Percentiles rank a stretch among this genome's conserved stretches.
These are phyloP conservation scores for Sycobia sp. DNA, from an alignment of 1,140 invertebrate genomes.

Conservation along the genomic window DNA sequence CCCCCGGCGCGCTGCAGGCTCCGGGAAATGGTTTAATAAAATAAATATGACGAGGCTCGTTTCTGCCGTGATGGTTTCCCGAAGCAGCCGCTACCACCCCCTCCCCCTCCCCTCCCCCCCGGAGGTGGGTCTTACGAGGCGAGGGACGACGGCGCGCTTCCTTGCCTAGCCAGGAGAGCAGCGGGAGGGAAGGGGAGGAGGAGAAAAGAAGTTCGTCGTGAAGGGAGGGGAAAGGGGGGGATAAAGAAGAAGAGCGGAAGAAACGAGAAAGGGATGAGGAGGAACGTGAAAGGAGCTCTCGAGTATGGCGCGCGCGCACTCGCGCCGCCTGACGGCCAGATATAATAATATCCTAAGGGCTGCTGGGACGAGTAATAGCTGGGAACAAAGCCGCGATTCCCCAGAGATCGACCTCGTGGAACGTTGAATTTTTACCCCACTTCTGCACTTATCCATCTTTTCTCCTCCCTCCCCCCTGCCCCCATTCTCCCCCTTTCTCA, in stretches of 20 bases:
- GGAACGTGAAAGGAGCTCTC: conserved; percentile 14
- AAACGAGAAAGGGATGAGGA: conserved; percentile 16
- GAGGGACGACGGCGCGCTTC: conserved; percentile 6
- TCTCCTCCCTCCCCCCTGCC: background rate
- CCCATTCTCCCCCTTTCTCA: background rate
- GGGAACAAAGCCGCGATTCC: conserved; percentile 61
- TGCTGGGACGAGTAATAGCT: conserved; percentile 60
- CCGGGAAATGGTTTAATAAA: conserved; percentile 60
- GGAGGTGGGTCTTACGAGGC: conserved; percentile 19
- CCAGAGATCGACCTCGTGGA: conserved; percentile 49
- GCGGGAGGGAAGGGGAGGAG: conserved; percentile 11
- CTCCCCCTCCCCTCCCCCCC: no score
- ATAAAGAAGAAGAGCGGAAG: background rate
- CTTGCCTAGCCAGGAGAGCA: conserved; percentile 3
- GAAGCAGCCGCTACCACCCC: conserved; percentile 23
- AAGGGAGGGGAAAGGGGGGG: conserved; percentile 1
- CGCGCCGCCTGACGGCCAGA: conserved; percentile 51
- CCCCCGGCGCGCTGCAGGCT: conserved; percentile 45
- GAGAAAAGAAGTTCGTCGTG: conserved; percentile 16
- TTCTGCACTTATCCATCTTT: conserved; percentile 29
- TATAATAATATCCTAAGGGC: conserved; percentile 63
- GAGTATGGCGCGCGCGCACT: conserved; percentile 23
- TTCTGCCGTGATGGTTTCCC: conserved; percentile 37
- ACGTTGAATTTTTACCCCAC: conserved; percentile 37
- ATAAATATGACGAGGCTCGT: conserved; percentile 58